Evolutionary conservation across 1,140 invertebrate genomes (phyloP), one percentile per base, ranked within the genome.

Genomic region (Panonychus citri): DNA sequence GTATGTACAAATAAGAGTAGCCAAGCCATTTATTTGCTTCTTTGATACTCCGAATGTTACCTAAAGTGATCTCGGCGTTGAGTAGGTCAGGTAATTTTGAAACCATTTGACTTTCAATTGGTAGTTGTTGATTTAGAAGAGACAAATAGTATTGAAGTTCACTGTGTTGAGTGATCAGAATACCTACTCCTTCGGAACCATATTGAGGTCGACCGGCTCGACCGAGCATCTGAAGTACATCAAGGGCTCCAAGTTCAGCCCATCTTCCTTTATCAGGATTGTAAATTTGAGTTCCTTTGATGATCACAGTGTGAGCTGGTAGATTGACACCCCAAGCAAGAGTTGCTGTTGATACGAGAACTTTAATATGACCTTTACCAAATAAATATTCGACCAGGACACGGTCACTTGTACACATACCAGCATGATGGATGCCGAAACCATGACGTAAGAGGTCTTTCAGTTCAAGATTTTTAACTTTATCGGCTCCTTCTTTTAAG

Each of bases 281-380:
- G 70, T 99, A 99, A 46, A 99, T 82, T 70, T 98, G 91, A 0
- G 95, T 99, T 25, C 91, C 95, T 71, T 98, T 98, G 64, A 99
- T 98, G 57, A 99, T 96, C 28, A 99, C 95, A 13, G 93, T 98
- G 68, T 98, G 93, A 0, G 95, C 95, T 0, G 95, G 95, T 55
- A 99, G 75, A 73, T 99, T 99, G 12, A 99, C 95, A 75, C 95
- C 95, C 95, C 95, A 99, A 27, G 95, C 95, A 25, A 99, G 72
- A 0, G 95, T 99, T 0, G 95, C 90, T 0, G 95, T 99, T 0
- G 91, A 98, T 0, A 99, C 89, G 25, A 99, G 69, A 17, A 98
- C 89, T 74, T 94, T 87, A 68, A 99, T 94, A 66, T 98, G 94
- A 58, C 88, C 76, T 69, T 99, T 93, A 30, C 85, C 90, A 75